phyloP scores from a whole-genome alignment of 2,797 vertebrate species.

The Podargus strigoides region DNA sequence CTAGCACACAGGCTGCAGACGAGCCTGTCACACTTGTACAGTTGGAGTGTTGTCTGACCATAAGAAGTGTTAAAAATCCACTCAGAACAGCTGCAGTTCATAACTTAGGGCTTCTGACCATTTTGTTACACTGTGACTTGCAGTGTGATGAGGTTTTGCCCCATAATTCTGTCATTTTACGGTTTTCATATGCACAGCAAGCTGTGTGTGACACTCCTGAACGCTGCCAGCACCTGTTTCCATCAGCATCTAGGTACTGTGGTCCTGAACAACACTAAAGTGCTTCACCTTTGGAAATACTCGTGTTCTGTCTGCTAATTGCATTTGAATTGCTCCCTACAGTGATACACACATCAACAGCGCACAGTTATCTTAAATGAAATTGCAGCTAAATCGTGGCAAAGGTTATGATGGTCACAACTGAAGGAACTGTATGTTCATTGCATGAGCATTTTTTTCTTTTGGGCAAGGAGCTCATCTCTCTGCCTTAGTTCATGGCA shows the following conservation, averaged over 20 bases:
- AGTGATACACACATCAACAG: rapidly evolving
- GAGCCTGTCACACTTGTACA: not conserved
- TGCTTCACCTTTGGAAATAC: not conserved
- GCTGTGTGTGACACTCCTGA: not conserved
- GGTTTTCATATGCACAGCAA: not conserved
- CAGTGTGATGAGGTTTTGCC: not conserved
- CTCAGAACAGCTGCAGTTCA: not conserved
- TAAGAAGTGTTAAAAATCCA: not conserved
- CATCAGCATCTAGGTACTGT: not conserved
- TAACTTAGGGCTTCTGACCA: not conserved
- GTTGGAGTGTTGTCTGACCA: not conserved
- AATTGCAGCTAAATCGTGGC: not conserved
- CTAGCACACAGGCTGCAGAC: not conserved
- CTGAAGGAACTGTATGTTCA: not conserved
- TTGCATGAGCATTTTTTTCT: not conserved
- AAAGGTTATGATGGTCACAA: not conserved
- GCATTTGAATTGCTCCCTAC: not conserved
- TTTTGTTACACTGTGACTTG: not conserved
- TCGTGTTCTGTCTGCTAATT: not conserved
- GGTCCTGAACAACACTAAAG: not conserved
- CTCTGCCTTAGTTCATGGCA: not conserved
- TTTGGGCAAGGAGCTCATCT: not conserved
- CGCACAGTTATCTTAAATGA: not conserved
- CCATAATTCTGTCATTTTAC: not conserved
- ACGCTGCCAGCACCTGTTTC: rapidly evolving